Base-by-base conservation (phyloP, 1,140 invertebrate genomes). In the Brachionus sp. region DNA sequence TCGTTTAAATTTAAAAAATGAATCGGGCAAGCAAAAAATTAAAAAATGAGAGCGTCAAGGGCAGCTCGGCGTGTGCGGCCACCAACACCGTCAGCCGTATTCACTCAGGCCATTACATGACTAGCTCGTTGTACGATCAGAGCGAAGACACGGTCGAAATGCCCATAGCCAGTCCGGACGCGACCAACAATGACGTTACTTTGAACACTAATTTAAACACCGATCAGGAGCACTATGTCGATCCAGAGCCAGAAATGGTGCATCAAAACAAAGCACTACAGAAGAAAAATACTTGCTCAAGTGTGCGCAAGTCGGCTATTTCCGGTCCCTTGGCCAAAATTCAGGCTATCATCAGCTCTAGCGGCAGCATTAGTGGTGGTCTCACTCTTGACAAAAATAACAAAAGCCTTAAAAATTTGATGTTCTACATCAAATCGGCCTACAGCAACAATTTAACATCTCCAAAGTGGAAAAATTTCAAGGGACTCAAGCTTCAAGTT, bases 401-500 rank as follows among this genome's bases (percentile, higher is more conserved):
- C 9, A 80, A 80, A 35, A 80, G 77, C 33, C 33, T 80, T 6
- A 80, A 80, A 29, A 80, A 80, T 39, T 44, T 80, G 13, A 62
- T 80, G 62, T 66, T 42, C 57, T 80, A 80, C 33, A 66, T 80
- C 9, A 57, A 62, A 80, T 42, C 46, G 3, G 50, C 50, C 3
- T 80, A 80, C 39, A 80, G 77, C 50, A 80, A 80, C 33, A 82
- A 82, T 44, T 82, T 82, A 50, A 82, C 80, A 77, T 98, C 97
- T 84, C 97, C 97, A 84, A 98, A 98, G 92, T 99, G 97, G 97
- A 99, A 99, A 90, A 92, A 95, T 86, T 99, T 99, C 91, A 96
- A 98, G 91, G 97, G 97, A 77, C 93, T 99, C 85, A 93, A 96
- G 86, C 90, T 99, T 77, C 92, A 94, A 86, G 96, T 96, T 93